These are phyloP conservation scores for Cottoperca gobio DNA, from an alignment of 2,797 vertebrate species.

Conservation along the genomic window DNA sequence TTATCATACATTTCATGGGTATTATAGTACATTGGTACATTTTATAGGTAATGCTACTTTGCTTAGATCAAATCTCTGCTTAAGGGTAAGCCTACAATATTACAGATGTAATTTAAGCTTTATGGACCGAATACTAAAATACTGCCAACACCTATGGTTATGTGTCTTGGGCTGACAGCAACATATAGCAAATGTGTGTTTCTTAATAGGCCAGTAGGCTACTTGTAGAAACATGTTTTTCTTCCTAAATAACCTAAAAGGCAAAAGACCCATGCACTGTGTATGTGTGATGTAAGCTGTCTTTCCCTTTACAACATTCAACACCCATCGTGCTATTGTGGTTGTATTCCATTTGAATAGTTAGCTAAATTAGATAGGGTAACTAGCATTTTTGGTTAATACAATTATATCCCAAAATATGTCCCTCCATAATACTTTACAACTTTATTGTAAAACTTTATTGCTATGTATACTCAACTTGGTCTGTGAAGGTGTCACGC, in stretches of 20 bases:
- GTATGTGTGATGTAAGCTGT: neutral
- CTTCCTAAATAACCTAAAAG: slow-evolving; percentile 15
- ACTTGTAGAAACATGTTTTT: slow-evolving; percentile 18
- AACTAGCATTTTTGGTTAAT: neutral
- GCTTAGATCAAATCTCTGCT: slow-evolving; percentile 2
- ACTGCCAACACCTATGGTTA: slow-evolving; percentile 43
- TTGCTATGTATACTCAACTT: neutral
- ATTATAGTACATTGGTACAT: neutral
- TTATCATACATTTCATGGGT: slow-evolving; percentile 17
- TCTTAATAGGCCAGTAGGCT: neutral
- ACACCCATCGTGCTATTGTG: neutral
- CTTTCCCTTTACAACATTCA: neutral
- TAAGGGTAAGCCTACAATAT: slow-evolving; percentile 14
- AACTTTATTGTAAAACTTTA: no score
- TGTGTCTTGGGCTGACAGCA: slow-evolving; percentile 10
- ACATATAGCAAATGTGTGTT: slow-evolving; percentile 19
- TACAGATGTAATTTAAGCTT: slow-evolving; percentile 36
- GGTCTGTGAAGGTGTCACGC: neutral
- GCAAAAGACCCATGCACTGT: neutral
- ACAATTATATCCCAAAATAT: neutral
- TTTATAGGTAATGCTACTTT: slow-evolving; percentile 14
- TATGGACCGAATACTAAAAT: slow-evolving; percentile 25
- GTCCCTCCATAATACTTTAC: neutral
- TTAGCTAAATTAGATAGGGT: neutral
- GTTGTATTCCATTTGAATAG: neutral